A percentile compares a stretch with the other conserved stretches of the same genome.
Evolutionary conservation across 2,888 invertebrate species (phyloP).

Genomic region (Plusia festucae): DNA sequence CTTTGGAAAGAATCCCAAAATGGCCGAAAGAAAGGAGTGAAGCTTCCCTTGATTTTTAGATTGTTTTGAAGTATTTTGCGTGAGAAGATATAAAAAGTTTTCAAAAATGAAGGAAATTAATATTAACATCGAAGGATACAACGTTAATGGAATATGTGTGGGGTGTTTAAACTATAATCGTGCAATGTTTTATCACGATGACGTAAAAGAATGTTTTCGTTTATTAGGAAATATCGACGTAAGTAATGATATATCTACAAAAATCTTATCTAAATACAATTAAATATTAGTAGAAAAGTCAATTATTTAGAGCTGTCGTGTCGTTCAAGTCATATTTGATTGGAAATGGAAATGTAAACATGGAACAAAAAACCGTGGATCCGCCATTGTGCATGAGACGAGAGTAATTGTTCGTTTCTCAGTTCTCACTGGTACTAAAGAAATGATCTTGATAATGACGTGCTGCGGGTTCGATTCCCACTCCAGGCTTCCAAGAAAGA

Average conservation of each 20-base stretch:
- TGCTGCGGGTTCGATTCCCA: too few species aligned
- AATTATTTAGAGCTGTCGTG: neutral
- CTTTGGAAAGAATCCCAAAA: slow-evolving; percentile 71
- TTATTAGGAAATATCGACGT: slow-evolving; percentile 81
- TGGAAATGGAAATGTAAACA: slow-evolving; percentile 65
- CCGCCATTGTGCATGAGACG: slow-evolving; percentile 71
- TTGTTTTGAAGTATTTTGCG: too few species aligned
- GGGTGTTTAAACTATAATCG: slow-evolving; percentile 84
- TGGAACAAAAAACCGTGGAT: slow-evolving; percentile 81
- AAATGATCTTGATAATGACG: too few species aligned
- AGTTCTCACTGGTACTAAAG: too few species aligned
- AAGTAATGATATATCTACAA: slow-evolving; percentile 60
- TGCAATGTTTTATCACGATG: slow-evolving; percentile 76
- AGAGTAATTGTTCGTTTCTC: too few species aligned
- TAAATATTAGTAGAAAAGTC: neutral
- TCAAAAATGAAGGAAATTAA: slow-evolving; percentile 82
- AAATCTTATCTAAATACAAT: neutral
- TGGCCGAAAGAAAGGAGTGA: slow-evolving; percentile 84
- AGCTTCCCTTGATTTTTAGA: slow-evolving; percentile 71
- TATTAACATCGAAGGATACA: slow-evolving; percentile 86
- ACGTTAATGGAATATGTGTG: slow-evolving; percentile 86
- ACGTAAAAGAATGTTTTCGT: slow-evolving; percentile 76
- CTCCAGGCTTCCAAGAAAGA: too few species aligned
- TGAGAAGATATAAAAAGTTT: slow-evolving; percentile 22
- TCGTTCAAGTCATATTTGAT: slow-evolving; percentile 59